Conservation (phyloP, 2,888 invertebrate genomes). For the Folsomia manolachei region DNA sequence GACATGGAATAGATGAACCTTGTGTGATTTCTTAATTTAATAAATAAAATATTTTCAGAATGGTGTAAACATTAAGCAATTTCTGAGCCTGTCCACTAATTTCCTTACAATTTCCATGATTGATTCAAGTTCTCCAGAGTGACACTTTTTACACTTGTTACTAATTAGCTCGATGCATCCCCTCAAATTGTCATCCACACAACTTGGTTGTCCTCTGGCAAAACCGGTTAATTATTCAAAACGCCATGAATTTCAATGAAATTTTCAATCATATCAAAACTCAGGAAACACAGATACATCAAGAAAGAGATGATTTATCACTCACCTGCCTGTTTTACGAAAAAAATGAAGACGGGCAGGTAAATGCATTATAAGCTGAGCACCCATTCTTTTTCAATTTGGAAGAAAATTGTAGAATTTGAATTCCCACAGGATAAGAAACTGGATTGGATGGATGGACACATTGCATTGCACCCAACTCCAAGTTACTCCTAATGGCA, state of each 20-base stretch:
- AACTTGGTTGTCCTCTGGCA: not conserved
- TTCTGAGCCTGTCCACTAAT: too few relatives aligned
- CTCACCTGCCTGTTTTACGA: not conserved
- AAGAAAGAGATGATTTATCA: not conserved
- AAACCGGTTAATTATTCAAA: not conserved
- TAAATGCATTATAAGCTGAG: not conserved
- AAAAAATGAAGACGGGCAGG: not conserved
- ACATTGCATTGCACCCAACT: too few relatives aligned
- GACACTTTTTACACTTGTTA: not conserved
- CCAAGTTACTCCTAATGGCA: not conserved
- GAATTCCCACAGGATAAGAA: not conserved
- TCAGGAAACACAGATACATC: too few relatives aligned
- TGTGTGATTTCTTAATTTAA: not conserved
- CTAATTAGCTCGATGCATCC: not conserved
- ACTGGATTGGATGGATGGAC: not conserved
- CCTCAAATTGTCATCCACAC: not conserved
- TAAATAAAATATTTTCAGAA: not conserved
- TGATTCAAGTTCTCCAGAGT: not conserved
- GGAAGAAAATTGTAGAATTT: not conserved
- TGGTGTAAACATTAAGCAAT: too few relatives aligned
- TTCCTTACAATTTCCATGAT: not conserved
- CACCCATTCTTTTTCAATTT: not conserved
- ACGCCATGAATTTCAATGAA: not conserved
- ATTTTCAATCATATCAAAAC: too few relatives aligned
- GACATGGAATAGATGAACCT: not conserved